Evolutionary conservation across 2,888 invertebrate genomes (phyloP).

Genomic region (Yponomeuta evonymella): DNA sequence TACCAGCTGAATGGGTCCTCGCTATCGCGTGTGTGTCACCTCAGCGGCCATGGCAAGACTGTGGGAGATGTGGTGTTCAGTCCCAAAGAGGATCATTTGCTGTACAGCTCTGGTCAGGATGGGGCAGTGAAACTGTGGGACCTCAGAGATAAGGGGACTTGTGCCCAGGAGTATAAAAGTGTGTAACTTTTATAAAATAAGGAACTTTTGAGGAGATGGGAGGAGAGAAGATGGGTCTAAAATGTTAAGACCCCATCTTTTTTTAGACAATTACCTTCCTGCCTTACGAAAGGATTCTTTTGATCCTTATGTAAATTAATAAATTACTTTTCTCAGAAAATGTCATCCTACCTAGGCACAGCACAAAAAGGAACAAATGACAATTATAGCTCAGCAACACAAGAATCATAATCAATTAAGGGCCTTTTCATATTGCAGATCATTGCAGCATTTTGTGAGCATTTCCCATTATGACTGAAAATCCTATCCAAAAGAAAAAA

Average conservation of each 20-base stretch:
- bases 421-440: too few species aligned
- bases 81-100: slow-evolving; percentile 69
- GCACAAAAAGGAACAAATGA: too few species aligned
- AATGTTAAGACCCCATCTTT: too few species aligned
- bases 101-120: slow-evolving; percentile 77
- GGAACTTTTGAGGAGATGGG: too few species aligned
- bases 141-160: slow-evolving; percentile 66
- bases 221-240: too few species aligned
- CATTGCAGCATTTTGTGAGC: too few species aligned
- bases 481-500: background rate
- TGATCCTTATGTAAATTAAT: background rate
- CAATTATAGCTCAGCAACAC: too few species aligned
- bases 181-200: slow-evolving; percentile 7
- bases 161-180: slow-evolving; percentile 59
- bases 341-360: too few species aligned
- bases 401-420: too few species aligned
- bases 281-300: too few species aligned
- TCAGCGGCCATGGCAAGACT: slow-evolving; percentile 60
- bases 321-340: background rate
- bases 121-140: slow-evolving; percentile 80
- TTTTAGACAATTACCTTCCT: too few species aligned
- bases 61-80: slow-evolving; percentile 78
- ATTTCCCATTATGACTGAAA: background rate
- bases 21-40: slow-evolving; percentile 47
- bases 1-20: slow-evolving; percentile 50